These are phyloP conservation scores for Drosophila austrosaltans DNA, from an alignment of 2,888 invertebrate genomes.

Conservation along the genomic window DNA sequence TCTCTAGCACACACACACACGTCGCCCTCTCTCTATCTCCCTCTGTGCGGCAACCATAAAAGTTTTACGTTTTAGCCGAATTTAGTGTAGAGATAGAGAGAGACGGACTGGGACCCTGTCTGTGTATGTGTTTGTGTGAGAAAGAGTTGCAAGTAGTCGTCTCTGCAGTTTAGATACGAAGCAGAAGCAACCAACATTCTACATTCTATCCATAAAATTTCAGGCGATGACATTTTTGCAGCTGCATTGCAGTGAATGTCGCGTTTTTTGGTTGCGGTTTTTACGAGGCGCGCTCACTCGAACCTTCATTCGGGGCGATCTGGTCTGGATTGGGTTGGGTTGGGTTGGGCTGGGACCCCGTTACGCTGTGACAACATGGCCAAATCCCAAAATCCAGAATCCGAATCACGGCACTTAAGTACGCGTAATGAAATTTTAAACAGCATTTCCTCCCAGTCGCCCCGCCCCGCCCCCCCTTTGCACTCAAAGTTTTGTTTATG, in stretches of 20 bases:
- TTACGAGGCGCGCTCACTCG: constrained; percentile 57
- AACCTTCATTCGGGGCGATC: constrained; percentile 4
- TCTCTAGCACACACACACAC: constrained; percentile 16
- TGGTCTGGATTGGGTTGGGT: too few relatives aligned
- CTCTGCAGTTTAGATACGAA: constrained; percentile 57
- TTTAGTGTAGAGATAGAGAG: constrained; percentile 46
- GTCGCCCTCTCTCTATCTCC: constrained; percentile 23
- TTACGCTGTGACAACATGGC: neutral
- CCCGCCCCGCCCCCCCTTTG: constrained; percentile 46
- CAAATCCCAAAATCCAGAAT: constrained; percentile 15
- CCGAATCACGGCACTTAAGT: constrained; percentile 62
- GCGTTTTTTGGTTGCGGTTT: constrained; percentile 44
- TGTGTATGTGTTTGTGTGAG: constrained; percentile 21
- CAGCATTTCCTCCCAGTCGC: constrained; percentile 29
- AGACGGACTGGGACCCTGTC: constrained; percentile 25
- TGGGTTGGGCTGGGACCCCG: too few relatives aligned
- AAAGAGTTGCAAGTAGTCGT: constrained; percentile 13
- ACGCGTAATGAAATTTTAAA: constrained; percentile 75
- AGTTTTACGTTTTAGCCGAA: constrained; percentile 74
- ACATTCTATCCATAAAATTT: constrained; percentile 64
- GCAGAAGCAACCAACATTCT: constrained; percentile 48
- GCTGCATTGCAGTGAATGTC: constrained; percentile 69
- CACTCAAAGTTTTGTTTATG: constrained; percentile 54
- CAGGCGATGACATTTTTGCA: constrained; percentile 67
- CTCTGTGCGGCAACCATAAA: constrained; percentile 66